phyloP scores from a whole-genome alignment of 2,113 vertebrate species.

The Gambusia holbrooki region DNA sequence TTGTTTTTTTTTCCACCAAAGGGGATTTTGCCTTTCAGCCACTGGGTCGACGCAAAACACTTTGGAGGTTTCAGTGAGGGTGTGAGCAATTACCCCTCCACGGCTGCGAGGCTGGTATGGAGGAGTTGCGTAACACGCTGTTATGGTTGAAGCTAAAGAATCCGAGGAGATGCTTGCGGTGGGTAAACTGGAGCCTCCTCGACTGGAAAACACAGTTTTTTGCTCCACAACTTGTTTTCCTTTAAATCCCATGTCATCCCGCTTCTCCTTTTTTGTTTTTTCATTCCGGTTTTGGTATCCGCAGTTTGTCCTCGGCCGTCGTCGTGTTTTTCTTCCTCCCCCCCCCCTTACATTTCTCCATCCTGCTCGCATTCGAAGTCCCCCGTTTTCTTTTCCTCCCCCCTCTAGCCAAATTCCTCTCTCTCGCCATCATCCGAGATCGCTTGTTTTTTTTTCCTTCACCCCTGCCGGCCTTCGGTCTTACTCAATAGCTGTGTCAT shows the following conservation, averaged over 20 bases:
- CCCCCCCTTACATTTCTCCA: neutral
- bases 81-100: conserved; percentile 17
- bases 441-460: conserved; percentile 71
- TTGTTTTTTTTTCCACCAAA: neutral
- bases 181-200: conserved; percentile 55
- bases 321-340: conserved; percentile 29
- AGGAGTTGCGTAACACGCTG: conserved; percentile 51
- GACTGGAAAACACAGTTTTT: conserved; percentile 56
- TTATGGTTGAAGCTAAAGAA: conserved; percentile 54
- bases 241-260: conserved; percentile 15
- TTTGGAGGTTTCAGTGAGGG: conserved; percentile 21
- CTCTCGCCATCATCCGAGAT: conserved; percentile 26
- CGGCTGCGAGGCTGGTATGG: conserved; percentile 42
- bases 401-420: conserved; percentile 32
- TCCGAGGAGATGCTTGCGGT: conserved; percentile 58
- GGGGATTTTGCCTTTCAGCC: neutral
- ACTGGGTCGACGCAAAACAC: conserved; percentile 6
- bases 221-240: conserved; percentile 38
- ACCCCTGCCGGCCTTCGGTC: conserved; percentile 48
- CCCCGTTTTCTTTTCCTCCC: neutral
- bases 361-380: conserved; percentile 5
- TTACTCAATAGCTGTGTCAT: conserved; percentile 60
- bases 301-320: conserved; percentile 7
- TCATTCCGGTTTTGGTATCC: conserved; percentile 18
- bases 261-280: conserved; percentile 8